These are phyloP conservation scores for Crioceris asparagi DNA, from an alignment of 2,888 invertebrate genomes.

Conservation along the genomic window DNA sequence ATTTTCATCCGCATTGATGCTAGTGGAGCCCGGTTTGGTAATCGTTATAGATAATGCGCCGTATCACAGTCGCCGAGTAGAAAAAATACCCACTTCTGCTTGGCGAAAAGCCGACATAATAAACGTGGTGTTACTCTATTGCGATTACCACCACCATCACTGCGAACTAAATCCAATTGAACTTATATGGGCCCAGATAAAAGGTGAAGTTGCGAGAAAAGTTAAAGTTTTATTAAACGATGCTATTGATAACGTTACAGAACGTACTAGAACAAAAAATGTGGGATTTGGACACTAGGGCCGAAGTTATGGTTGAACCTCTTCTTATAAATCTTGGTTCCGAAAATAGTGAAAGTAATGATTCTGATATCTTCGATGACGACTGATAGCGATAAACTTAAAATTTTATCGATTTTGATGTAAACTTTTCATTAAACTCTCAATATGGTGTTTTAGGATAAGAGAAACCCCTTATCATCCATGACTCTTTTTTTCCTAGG, in stretches of 20 bases:
- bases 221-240: conserved; percentile 4
- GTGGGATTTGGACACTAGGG: not conserved
- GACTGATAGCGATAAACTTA: not conserved
- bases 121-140: conserved; percentile 22
- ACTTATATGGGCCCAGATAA: conserved; percentile 21
- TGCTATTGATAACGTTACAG: not conserved
- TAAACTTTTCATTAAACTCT: too few relatives aligned
- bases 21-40: conserved; percentile 9
- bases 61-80: conserved; percentile 11
- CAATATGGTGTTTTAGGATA: too few relatives aligned
- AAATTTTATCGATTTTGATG: not conserved
- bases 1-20: too few relatives aligned
- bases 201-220: conserved; percentile 14
- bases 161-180: conserved; percentile 29
- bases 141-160: conserved; percentile 28
- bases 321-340: not conserved
- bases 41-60: conserved; percentile 15
- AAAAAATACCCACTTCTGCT: conserved; percentile 10
- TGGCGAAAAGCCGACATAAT: conserved; percentile 14
- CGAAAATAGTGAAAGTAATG: too few relatives aligned
- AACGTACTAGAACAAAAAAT: not conserved
- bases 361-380: not conserved
- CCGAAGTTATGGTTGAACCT: not conserved
- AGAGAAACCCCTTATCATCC: too few relatives aligned
- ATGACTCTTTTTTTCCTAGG: too few relatives aligned